Base-by-base conservation (phyloP, 2,888 invertebrate species). In the Toxonevra muliebris region DNA sequence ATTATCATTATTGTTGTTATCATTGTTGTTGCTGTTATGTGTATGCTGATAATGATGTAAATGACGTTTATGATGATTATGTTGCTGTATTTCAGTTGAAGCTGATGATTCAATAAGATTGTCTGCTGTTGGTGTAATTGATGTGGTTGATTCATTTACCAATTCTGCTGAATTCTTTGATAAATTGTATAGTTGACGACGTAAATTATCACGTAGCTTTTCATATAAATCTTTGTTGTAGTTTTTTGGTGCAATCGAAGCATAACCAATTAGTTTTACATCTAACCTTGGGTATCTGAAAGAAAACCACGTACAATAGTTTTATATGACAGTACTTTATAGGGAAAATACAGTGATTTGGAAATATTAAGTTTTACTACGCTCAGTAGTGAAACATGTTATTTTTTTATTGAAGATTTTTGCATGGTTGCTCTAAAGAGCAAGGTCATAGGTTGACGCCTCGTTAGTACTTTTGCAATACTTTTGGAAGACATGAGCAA, bases 261-360 rank as follows among this genome's bases (percentile, higher is more conserved):
- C 77, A 61, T 77, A 77, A 53, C 83, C 82, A 60, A 79, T 75
- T 63, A 80, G 73, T 72, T 76, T 78, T 0, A 85, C 73, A 66
- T 84, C 84, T 82, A 84, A 69, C 76, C 84, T 81, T 78, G 84
- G 84, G 64, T 74, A 79, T 77, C 84, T 84, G 69, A 0, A 74
- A 73, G 0, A 4, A 17, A 30, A 45, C 53, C 48, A 45, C 11
- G 41, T 30, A 62, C 17, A 42, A 3, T 7, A 17, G 19, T 13
- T n/a, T n/a, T n/a, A n/a, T n/a, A n/a, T n/a, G n/a, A n/a, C n/a
- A n/a, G n/a, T n/a, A n/a, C n/a, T n/a, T n/a, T n/a, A n/a, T n/a
- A n/a, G n/a, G n/a, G n/a, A n/a, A n/a, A n/a, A n/a, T n/a, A n/a
- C n/a, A n/a, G n/a, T n/a, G n/a, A n/a, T n/a, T n/a, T n/a, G n/a